A percentile compares a stretch with the other conserved stretches of the same genome.
phyloP scores from a whole-genome alignment of 2,888 invertebrate genomes.

The Drosophila infuscata region DNA sequence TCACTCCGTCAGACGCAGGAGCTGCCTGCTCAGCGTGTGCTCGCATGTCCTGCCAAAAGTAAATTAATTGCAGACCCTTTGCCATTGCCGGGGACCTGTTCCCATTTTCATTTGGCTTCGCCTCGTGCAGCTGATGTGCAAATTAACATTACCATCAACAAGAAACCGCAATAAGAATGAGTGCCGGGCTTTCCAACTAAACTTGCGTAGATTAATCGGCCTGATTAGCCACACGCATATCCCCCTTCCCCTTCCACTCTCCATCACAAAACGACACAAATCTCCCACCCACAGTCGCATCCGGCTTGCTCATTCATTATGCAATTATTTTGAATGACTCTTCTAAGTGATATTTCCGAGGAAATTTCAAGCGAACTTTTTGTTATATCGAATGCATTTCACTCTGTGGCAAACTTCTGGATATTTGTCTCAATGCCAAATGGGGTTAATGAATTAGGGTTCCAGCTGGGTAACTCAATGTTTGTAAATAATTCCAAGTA shows the following conservation, averaged over 20 bases:
- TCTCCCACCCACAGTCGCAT: slow-evolving; percentile 20
- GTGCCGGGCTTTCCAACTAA: slow-evolving; percentile 29
- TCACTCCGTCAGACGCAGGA: slow-evolving; percentile 34
- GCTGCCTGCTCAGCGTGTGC: slow-evolving; percentile 58
- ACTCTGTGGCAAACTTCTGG: slow-evolving; percentile 5
- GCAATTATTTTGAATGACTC: slow-evolving; percentile 83
- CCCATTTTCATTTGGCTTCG: slow-evolving; percentile 29
- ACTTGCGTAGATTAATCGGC: slow-evolving; percentile 78
- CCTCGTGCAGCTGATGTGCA: slow-evolving; percentile 62
- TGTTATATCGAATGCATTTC: slow-evolving; percentile 26
- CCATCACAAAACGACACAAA: neutral
- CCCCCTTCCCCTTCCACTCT: neutral
- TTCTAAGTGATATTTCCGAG: slow-evolving; percentile 79
- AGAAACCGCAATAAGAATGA: slow-evolving; percentile 42
- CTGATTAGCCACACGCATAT: slow-evolving; percentile 74
- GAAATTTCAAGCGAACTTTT: slow-evolving; percentile 35
- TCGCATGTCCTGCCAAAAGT: slow-evolving; percentile 77
- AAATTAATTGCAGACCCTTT: slow-evolving; percentile 74
- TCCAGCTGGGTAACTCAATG: neutral
- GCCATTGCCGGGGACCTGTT: slow-evolving; percentile 30
- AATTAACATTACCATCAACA: slow-evolving; percentile 76
- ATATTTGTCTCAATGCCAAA: slow-evolving; percentile 11
- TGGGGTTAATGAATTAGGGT: slow-evolving; percentile 1
- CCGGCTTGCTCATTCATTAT: slow-evolving; percentile 71
- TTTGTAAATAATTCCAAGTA: slow-evolving; percentile 3